Conservation (phyloP, 2,888 invertebrate genomes). For the Hydroisotoma schaefferi region DNA sequence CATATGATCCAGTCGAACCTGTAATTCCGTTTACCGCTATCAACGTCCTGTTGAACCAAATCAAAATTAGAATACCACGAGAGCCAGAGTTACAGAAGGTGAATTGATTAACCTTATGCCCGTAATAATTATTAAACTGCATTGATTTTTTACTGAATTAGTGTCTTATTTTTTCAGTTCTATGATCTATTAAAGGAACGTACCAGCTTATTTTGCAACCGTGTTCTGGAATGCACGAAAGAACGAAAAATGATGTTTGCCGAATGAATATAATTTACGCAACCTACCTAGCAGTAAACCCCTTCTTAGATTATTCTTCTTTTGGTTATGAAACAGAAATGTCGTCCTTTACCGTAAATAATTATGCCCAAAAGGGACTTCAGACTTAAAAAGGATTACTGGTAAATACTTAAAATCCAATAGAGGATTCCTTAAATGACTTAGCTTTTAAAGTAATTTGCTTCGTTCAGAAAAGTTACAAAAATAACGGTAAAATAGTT, state of each 20-base stretch:
- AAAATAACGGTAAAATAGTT: no score
- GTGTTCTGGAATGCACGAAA: constrained; percentile 35
- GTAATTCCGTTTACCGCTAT: constrained; percentile 43
- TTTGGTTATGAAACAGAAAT: no score
- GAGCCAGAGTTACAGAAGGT: neutral
- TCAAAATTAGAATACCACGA: neutral
- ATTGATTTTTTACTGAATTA: neutral
- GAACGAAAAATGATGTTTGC: constrained; percentile 14
- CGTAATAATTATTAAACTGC: neutral
- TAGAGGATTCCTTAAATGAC: no score
- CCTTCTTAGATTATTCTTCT: neutral
- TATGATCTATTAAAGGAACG: constrained; percentile 22
- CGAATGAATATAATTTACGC: neutral
- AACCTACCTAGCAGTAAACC: no score
- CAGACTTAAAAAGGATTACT: no score
- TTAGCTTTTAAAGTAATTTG: no score
- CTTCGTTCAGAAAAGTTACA: no score
- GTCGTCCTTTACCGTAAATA: no score
- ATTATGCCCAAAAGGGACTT: no score
- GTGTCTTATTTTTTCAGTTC: constrained; percentile 20
- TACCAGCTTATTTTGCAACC: constrained; percentile 34
- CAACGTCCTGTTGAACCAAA: constrained; percentile 15
- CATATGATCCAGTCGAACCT: constrained; percentile 37
- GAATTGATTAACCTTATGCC: neutral
- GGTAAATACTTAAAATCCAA: no score